phyloP scores from a whole-genome alignment of 2,888 invertebrate species.

The Drosophila meridionalis region DNA sequence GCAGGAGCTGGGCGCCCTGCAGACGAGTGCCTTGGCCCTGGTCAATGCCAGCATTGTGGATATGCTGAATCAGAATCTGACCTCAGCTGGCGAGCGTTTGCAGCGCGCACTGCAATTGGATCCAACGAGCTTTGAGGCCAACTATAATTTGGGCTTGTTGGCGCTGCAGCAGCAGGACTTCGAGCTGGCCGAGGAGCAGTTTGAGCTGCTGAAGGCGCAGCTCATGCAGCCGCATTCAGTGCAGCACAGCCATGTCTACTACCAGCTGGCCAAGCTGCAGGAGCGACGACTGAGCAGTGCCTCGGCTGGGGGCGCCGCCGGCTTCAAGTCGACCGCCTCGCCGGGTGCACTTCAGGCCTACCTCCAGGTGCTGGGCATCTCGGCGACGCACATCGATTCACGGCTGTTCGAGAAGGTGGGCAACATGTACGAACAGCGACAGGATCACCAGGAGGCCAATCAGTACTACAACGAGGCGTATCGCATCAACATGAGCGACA shows the following conservation, averaged over 20 bases:
- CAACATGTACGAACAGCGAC: constrained; percentile 94
- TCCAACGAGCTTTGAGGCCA: constrained; percentile 92
- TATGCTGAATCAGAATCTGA: constrained; percentile 89
- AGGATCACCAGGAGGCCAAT: constrained; percentile 94
- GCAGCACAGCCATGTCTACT: constrained; percentile 87
- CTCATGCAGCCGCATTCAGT: constrained; percentile 79
- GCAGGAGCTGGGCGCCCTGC: constrained; percentile 88
- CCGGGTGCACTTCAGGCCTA: constrained; percentile 88
- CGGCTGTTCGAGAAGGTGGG: constrained; percentile 95
- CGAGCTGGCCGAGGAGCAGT: constrained; percentile 91
- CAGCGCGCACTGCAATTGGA: constrained; percentile 92
- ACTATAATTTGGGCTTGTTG: constrained; percentile 90
- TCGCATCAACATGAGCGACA: constrained; percentile 84
- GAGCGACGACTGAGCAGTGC: constrained; percentile 86
- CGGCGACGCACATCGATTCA: constrained; percentile 94
- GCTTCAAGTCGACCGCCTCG: constrained; percentile 50
- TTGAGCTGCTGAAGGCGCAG: constrained; percentile 88
- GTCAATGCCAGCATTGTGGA: constrained; percentile 94
- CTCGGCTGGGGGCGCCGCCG: constrained; percentile 17
- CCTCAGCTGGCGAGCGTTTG: constrained; percentile 90
- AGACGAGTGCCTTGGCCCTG: constrained; percentile 92
- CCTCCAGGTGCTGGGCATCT: constrained; percentile 91
- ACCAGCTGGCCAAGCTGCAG: constrained; percentile 92
- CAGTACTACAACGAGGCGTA: constrained; percentile 84
- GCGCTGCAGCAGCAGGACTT: constrained; percentile 87